phyloP scores from a whole-genome alignment of 2,888 invertebrate genomes.

The Germaria angustata region DNA sequence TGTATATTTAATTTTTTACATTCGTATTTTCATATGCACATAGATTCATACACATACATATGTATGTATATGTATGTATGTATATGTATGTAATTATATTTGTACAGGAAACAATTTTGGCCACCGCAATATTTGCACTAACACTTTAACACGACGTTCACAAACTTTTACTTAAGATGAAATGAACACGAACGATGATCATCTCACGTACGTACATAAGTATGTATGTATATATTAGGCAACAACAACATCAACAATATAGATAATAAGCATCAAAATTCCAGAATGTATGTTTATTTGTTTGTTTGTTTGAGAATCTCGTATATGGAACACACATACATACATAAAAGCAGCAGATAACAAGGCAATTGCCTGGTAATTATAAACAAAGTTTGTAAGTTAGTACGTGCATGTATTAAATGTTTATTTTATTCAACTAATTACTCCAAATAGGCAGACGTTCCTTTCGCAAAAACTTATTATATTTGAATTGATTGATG shows the following conservation, averaged over 20 bases:
- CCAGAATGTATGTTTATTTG: slow-evolving; percentile 22
- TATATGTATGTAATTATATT: neutral
- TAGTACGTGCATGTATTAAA: neutral
- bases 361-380: slow-evolving; percentile 48
- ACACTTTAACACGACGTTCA: slow-evolving; percentile 18
- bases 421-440: slow-evolving; percentile 15
- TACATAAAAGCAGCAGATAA: neutral
- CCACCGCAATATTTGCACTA: slow-evolving; percentile 41
- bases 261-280: slow-evolving; percentile 37
- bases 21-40: neutral
- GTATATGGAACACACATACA: neutral
- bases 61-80: no score
- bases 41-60: neutral
- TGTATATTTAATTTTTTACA: no score
- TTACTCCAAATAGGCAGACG: slow-evolving; percentile 26
- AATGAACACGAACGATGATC: no score
- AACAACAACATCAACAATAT: slow-evolving; percentile 36
- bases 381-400: no score
- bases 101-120: slow-evolving; percentile 44
- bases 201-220: no score
- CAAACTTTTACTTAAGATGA: slow-evolving; percentile 37
- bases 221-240: no score
- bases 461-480: neutral
- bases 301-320: no score
- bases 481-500: slow-evolving; percentile 2